Evolutionary conservation across 2,113 vertebrate genomes (phyloP).

Genomic region (Chloroceryle aenea): DNA sequence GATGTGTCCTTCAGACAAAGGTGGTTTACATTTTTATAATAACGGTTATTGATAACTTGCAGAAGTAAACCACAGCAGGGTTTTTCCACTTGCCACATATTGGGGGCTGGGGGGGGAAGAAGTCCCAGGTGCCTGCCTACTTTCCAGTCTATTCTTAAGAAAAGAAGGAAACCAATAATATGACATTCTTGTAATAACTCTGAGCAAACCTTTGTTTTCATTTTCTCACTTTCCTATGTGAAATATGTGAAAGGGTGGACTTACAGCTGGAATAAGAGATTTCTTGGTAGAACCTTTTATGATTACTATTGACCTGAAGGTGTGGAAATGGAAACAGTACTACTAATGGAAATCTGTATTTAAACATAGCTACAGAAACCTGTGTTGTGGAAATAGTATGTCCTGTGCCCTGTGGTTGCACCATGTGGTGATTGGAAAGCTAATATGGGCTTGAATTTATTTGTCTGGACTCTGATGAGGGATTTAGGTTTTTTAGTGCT

Average conservation of each 20-base stretch:
- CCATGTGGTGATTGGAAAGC: neutral
- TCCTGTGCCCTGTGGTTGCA: neutral
- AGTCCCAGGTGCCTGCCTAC: neutral
- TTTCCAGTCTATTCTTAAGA: neutral
- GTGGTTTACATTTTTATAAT: neutral
- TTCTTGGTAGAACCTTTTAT: neutral
- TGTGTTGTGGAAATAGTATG: neutral
- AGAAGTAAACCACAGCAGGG: neutral
- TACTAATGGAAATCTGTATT: neutral
- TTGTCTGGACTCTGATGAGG: neutral
- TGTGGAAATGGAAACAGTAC: neutral
- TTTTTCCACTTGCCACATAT: neutral
- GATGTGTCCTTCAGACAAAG: neutral
- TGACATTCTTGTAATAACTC: neutral
- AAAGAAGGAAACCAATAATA: neutral
- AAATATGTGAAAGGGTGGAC: neutral
- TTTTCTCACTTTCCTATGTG: neutral
- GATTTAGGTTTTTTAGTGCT: neutral
- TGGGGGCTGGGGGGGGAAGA: fast-evolving
- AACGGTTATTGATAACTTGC: neutral
- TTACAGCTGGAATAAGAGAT: neutral
- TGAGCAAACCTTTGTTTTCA: neutral
- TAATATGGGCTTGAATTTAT: neutral
- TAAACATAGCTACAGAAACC: neutral
- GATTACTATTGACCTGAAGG: neutral